These are phyloP conservation scores for Bombus ignitus DNA, from an alignment of 1,140 invertebrate species.

Conservation along the genomic window DNA sequence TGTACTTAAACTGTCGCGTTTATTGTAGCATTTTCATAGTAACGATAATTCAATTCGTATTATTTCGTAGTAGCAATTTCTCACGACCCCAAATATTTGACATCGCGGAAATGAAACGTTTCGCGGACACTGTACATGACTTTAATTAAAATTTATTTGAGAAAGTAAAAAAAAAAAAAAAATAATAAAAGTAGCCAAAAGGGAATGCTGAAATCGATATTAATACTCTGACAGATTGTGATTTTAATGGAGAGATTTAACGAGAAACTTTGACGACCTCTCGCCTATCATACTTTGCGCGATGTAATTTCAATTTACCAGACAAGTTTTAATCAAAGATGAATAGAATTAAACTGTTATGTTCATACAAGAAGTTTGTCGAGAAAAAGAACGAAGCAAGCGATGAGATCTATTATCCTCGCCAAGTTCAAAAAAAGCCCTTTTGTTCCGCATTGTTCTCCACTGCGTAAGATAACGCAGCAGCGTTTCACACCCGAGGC, in stretches of 20 bases:
- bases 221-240: not conserved
- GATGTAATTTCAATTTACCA: not conserved
- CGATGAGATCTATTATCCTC: not conserved
- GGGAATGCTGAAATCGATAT: no score
- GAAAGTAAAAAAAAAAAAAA: not conserved
- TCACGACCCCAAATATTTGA: no score
- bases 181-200: no score
- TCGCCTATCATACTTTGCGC: not conserved
- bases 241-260: not conserved
- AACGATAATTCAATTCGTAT: no score
- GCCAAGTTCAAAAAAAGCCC: not conserved
- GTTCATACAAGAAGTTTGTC: not conserved
- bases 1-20: no score
- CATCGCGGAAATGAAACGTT: no score
- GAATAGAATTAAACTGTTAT: not conserved
- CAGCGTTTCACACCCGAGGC: not conserved
- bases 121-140: no score
- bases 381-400: not conserved
- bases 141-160: not conserved
- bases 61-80: no score
- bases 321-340: not conserved
- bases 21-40: no score
- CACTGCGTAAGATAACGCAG: constrained; percentile 5
- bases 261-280: not conserved
- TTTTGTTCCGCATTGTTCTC: not conserved